phyloP scores from a whole-genome alignment of 2,797 vertebrate genomes.

The Phrynocephalus guinanensis region DNA sequence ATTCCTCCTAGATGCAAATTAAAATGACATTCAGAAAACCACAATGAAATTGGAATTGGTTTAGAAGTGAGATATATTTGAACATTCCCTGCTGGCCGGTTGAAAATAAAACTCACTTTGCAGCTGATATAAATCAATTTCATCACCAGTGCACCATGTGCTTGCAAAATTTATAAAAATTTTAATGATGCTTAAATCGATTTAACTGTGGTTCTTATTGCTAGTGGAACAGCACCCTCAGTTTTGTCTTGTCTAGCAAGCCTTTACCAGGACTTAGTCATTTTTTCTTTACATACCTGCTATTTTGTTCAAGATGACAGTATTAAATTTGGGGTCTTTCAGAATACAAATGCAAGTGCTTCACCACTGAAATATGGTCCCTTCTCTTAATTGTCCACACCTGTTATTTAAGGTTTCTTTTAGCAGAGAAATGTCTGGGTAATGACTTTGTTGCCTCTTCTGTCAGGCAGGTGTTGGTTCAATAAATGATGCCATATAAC shows the following conservation, averaged over 20 bases:
- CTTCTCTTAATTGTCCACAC: not conserved
- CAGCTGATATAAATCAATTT: no score
- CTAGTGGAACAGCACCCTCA: no score
- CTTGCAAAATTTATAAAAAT: no score
- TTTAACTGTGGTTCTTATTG: no score
- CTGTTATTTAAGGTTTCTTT: not conserved
- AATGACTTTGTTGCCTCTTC: not conserved
- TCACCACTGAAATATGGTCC: not conserved
- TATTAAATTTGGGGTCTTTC: not conserved
- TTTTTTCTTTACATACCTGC: no score
- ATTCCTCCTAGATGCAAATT: no score
- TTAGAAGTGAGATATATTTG: no score
- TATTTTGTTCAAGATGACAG: not conserved
- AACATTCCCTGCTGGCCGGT: no score
- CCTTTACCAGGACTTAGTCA: not conserved
- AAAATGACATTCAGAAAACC: no score
- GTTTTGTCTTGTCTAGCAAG: not conserved
- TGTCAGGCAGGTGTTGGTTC: conserved; percentile 12
- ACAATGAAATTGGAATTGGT: no score
- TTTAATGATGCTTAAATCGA: no score
- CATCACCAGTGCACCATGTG: no score
- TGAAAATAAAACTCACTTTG: not conserved
- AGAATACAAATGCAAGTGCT: not conserved
- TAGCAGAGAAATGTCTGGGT: not conserved
- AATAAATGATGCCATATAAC: conserved; percentile 21